These are phyloP conservation scores for Artemia sinica DNA, from an alignment of 2,888 invertebrate species.

Conservation along the genomic window DNA sequence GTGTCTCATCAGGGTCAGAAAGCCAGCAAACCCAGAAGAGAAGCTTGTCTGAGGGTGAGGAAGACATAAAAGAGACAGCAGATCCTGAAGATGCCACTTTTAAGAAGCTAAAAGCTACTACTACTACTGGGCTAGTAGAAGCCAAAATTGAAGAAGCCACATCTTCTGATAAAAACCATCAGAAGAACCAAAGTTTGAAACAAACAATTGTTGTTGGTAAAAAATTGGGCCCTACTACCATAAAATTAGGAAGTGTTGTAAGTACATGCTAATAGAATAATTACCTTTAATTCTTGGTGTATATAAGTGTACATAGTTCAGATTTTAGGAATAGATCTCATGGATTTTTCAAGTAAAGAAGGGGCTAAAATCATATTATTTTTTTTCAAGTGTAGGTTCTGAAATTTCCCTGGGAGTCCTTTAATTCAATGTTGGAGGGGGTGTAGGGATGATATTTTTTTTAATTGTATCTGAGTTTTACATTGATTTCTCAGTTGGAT, in stretches of 20 bases:
- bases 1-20: constrained; percentile 11
- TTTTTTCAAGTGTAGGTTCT: too few species aligned
- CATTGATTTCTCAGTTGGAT: too few species aligned
- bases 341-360: too few species aligned
- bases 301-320: too few species aligned
- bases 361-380: too few species aligned
- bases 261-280: background rate
- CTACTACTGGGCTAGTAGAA: background rate
- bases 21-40: background rate
- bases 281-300: background rate
- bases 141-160: background rate
- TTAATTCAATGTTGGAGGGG: too few species aligned
- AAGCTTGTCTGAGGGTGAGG: background rate
- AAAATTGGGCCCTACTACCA: background rate
- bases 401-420: too few species aligned
- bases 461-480: too few species aligned
- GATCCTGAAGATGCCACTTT: background rate
- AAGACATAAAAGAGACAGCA: constrained; percentile 5
- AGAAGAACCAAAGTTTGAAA: background rate
- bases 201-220: constrained; percentile 11
- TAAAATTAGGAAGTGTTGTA: constrained; percentile 12
- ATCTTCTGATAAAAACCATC: background rate
- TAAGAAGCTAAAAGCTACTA: too few species aligned
- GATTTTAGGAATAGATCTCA: too few species aligned
- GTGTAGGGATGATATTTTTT: too few species aligned